Percentiles rank a stretch among this genome's conserved stretches.
These are phyloP conservation scores for Himalopsyche tibetana DNA, from an alignment of 2,888 invertebrate genomes.

Conservation along the genomic window DNA sequence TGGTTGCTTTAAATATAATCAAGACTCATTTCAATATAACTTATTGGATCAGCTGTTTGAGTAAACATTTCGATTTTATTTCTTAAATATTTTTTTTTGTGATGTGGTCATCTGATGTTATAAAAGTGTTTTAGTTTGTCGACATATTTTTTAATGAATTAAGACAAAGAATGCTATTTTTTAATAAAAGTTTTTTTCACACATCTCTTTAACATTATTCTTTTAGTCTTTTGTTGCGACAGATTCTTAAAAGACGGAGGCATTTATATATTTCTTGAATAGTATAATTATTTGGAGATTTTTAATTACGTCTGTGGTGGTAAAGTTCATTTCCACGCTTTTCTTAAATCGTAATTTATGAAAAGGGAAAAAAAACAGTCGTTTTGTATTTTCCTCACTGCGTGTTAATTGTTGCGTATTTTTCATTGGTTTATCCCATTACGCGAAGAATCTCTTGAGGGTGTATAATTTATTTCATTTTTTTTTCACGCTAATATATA, in stretches of 20 bases:
- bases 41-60: no score
- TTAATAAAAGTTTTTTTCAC: not conserved
- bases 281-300: not conserved
- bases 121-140: no score
- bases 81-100: no score
- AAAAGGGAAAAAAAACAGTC: constrained; percentile 42
- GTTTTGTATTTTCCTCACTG: constrained; percentile 41
- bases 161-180: no score
- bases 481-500: constrained; percentile 27
- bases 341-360: constrained; percentile 45
- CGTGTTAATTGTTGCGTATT: constrained; percentile 51
- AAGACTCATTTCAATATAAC: no score
- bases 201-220: not conserved
- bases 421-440: constrained; percentile 52
- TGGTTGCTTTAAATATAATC: no score
- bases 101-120: no score
- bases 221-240: not conserved
- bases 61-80: no score
- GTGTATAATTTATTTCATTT: constrained; percentile 9
- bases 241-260: not conserved
- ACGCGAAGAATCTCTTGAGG: constrained; percentile 32
- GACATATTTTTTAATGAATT: no score
- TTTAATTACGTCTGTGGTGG: constrained; percentile 9
- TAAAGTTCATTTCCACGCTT: not conserved
- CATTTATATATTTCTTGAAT: not conserved